phyloP scores from a whole-genome alignment of 2,888 invertebrate species.

The Xestoiulus laeticollis region DNA sequence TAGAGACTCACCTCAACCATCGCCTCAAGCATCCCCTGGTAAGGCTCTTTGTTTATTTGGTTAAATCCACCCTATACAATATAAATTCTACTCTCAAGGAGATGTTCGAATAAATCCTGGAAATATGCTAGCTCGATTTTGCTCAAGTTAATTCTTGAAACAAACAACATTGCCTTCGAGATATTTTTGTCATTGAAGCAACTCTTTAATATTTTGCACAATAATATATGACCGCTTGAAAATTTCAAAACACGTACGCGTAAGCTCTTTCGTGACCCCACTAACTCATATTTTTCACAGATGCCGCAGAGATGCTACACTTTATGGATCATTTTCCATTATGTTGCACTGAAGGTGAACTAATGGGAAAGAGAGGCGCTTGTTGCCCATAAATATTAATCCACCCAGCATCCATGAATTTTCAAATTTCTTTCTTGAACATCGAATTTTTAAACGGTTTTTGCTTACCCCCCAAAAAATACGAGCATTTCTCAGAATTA shows the following conservation, averaged over 20 bases:
- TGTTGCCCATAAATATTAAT: not conserved
- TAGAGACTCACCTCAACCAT: conserved; percentile 72
- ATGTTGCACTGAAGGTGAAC: not conserved
- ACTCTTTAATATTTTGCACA: not conserved
- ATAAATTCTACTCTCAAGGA: not conserved
- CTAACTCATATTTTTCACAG: not conserved
- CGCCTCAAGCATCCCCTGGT: conserved; percentile 83
- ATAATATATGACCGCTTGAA: conserved; percentile 1
- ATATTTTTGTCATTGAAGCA: not conserved
- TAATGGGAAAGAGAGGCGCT: not conserved
- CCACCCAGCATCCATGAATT: not conserved
- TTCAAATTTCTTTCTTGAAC: not conserved
- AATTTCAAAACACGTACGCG: not conserved
- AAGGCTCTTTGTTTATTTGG: conserved; percentile 49
- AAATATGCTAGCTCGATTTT: not conserved
- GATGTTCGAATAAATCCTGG: not conserved
- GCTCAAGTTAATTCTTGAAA: not conserved
- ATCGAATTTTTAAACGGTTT: not conserved
- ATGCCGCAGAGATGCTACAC: not conserved
- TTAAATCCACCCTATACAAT: not conserved
- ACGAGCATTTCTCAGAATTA: not conserved
- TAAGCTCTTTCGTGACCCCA: not conserved
- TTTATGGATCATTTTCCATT: conserved; percentile 7
- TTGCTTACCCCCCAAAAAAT: not conserved
- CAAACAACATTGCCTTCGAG: not conserved